Percentiles rank a stretch among this genome's conserved stretches.
phyloP scores from a whole-genome alignment of 2,113 vertebrate species.

The Spea multiplicata region DNA sequence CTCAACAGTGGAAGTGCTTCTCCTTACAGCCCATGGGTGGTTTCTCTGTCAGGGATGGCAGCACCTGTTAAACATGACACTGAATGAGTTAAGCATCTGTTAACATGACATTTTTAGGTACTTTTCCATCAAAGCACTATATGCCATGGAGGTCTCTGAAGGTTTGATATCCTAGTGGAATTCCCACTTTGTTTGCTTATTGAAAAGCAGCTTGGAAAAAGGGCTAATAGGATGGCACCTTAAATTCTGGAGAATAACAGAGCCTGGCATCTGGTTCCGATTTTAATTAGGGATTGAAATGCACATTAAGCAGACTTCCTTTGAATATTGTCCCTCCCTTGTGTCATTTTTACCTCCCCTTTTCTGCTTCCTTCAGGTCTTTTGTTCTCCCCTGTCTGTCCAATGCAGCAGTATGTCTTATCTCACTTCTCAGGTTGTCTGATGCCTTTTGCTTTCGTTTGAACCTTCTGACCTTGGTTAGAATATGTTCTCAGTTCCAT shows the following conservation, averaged over 20 bases:
- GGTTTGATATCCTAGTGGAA: constrained; percentile 37
- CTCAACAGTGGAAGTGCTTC: neutral
- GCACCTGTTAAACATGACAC: constrained; percentile 7
- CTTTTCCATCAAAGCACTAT: constrained; percentile 12
- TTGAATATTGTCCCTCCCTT: constrained; percentile 1
- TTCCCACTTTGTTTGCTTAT: constrained; percentile 41
- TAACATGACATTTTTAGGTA: constrained; percentile 44
- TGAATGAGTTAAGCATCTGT: constrained; percentile 45
- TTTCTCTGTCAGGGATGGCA: neutral
- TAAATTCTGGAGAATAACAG: constrained; percentile 8
- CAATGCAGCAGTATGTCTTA: constrained; percentile 34
- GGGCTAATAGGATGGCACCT: constrained; percentile 31
- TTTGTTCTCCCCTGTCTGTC: constrained; percentile 35
- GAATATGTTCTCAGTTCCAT: constrained; percentile 36
- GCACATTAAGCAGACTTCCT: neutral
- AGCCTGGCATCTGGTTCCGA: constrained; percentile 17
- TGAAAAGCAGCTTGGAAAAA: constrained; percentile 26
- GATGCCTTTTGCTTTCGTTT: constrained; percentile 19
- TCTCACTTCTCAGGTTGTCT: constrained; percentile 42
- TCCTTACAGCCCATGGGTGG: no score
- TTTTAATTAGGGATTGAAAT: constrained; percentile 36
- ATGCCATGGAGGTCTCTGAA: constrained; percentile 10
- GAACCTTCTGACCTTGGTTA: constrained; percentile 34
- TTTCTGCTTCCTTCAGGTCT: neutral
- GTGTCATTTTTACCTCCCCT: constrained; percentile 10